These are phyloP conservation scores for Coleophora flavipennella DNA, from an alignment of 2,888 invertebrate genomes.

Conservation along the genomic window DNA sequence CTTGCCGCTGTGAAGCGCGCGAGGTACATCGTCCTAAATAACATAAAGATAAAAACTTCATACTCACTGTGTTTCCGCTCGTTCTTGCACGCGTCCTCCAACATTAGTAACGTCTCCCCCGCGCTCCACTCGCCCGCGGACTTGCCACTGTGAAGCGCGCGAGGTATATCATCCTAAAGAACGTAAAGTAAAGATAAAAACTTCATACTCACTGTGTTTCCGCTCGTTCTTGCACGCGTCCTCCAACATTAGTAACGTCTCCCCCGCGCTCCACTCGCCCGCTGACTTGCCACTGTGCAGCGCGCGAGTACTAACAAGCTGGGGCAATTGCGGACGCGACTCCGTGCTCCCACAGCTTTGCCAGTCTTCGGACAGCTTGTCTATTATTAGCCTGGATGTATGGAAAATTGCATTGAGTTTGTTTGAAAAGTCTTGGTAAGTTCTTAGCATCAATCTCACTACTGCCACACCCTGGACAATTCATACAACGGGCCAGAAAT, in stretches of 20 bases:
- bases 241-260: conserved; percentile 62
- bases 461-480: too few relatives aligned
- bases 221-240: conserved; percentile 64
- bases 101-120: conserved; percentile 61
- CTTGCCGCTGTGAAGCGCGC: conserved; percentile 50
- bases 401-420: neutral
- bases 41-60: too few relatives aligned
- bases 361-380: conserved; percentile 57
- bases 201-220: conserved; percentile 50
- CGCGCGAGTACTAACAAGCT: conserved; percentile 15
- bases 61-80: conserved; percentile 58
- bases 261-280: conserved; percentile 64
- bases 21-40: too few relatives aligned
- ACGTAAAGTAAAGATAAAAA: too few relatives aligned
- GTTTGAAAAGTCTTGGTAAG: too few relatives aligned
- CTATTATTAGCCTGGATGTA: conserved; percentile 56
- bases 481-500: too few relatives aligned
- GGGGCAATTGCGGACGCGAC: conserved; percentile 24
- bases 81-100: conserved; percentile 64
- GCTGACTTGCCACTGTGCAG: conserved; percentile 60
- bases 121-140: conserved; percentile 66
- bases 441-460: too few relatives aligned
- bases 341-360: conserved; percentile 29
- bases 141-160: conserved; percentile 55
- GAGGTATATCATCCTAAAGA: too few relatives aligned